Percentiles rank a stretch among this genome's conserved stretches.
These are phyloP conservation scores for Pogonomyrmex californicus DNA, from an alignment of 1,140 invertebrate genomes.

Conservation along the genomic window DNA sequence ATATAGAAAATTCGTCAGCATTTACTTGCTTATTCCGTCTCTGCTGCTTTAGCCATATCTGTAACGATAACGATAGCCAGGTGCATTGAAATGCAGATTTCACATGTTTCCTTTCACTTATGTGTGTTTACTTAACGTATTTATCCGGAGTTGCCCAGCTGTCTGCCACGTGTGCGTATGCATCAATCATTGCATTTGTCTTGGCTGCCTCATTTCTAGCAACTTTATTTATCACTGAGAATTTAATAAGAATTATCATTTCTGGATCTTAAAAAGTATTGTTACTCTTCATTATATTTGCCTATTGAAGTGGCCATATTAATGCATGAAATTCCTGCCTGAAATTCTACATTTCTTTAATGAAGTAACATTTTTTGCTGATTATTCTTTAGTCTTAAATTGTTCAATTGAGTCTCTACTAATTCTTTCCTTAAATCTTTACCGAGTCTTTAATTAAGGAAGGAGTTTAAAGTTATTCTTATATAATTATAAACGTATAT, in stretches of 20 bases:
- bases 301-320: background rate
- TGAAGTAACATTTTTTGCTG: background rate
- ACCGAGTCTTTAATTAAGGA: background rate
- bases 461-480: background rate
- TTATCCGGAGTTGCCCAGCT: constrained; percentile 29
- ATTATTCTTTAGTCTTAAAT: background rate
- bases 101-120: constrained; percentile 40
- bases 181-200: constrained; percentile 39
- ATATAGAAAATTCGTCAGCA: background rate
- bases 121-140: constrained; percentile 36
- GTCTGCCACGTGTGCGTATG: constrained; percentile 34
- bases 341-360: background rate
- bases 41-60: background rate
- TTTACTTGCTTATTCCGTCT: background rate
- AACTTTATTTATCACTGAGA: constrained; percentile 13
- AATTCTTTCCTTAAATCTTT: background rate
- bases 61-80: constrained; percentile 33
- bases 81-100: constrained; percentile 32
- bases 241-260: background rate
- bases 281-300: background rate
- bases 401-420: background rate
- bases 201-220: constrained; percentile 5
- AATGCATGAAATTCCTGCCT: background rate
- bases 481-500: background rate
- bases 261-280: background rate